phyloP scores from a whole-genome alignment of 2,113 vertebrate genomes.

The Brachyistius frenatus region DNA sequence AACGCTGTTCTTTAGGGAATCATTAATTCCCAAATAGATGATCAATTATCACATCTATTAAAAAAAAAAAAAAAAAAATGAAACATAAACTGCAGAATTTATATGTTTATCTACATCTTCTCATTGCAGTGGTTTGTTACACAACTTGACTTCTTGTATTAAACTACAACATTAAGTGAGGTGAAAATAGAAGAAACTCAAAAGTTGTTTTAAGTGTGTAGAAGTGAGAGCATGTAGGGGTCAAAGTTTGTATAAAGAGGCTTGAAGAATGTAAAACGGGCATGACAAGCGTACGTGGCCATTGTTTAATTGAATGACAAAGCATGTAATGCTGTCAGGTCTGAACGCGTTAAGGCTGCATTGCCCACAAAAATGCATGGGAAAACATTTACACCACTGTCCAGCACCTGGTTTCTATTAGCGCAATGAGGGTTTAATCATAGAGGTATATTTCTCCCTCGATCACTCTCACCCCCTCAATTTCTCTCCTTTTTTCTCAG shows the following conservation, averaged over 20 bases:
- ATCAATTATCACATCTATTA: conserved; percentile 37
- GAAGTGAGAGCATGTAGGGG: conserved; percentile 10
- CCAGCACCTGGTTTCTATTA: conserved; percentile 89
- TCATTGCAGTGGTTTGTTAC: conserved; percentile 13
- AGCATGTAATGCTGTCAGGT: conserved; percentile 83
- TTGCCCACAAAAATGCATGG: conserved; percentile 81
- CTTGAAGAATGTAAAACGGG: conserved; percentile 62
- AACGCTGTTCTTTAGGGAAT: conserved; percentile 28
- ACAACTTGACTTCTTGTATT: conserved; percentile 26
- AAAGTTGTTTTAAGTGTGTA: background rate
- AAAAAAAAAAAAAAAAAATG: conserved; percentile 27
- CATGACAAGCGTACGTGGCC: conserved; percentile 71
- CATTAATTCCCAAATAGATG: conserved; percentile 26
- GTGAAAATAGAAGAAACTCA: background rate
- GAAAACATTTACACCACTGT: conserved; percentile 84
- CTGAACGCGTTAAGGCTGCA: conserved; percentile 67
- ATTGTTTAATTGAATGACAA: conserved; percentile 84
- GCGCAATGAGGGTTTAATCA: conserved; percentile 81
- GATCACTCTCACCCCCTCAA: conserved; percentile 44
- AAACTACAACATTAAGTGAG: background rate
- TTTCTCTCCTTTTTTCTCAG: conserved; percentile 24
- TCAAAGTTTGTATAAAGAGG: conserved; percentile 53
- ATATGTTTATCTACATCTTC: conserved; percentile 10
- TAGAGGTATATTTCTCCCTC: conserved; percentile 67
- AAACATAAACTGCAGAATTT: conserved; percentile 13